Percentiles rank a stretch among this genome's conserved stretches.
These are phyloP conservation scores for Oppia nitens DNA, from an alignment of 1,140 invertebrate species.

Conservation along the genomic window DNA sequence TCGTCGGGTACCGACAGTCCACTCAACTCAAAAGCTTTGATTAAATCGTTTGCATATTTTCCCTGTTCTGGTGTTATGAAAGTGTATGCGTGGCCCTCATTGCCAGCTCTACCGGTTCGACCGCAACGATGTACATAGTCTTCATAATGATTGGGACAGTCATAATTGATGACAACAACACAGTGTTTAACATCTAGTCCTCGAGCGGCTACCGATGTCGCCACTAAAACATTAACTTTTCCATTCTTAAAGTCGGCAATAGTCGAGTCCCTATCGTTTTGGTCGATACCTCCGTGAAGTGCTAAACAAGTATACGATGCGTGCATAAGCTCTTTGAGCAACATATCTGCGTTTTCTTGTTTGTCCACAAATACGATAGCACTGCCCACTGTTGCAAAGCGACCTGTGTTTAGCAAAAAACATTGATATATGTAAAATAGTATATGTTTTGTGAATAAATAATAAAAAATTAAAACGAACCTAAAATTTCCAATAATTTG, in stretches of 20 bases:
- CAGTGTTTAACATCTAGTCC: constrained; percentile 96
- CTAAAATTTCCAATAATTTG: constrained; percentile 86
- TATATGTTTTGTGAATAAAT: background rate
- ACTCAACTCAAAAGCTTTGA: constrained; percentile 68
- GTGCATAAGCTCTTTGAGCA: constrained; percentile 90
- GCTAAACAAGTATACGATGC: constrained; percentile 90
- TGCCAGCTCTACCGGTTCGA: constrained; percentile 66
- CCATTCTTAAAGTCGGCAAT: constrained; percentile 96
- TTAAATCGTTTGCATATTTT: constrained; percentile 75
- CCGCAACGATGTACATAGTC: constrained; percentile 99
- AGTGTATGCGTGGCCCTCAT: constrained; percentile 88
- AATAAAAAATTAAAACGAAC: constrained; percentile 32
- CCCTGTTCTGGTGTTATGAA: constrained; percentile 91
- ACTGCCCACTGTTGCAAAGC: constrained; percentile 53
- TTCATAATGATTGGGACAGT: constrained; percentile 99
- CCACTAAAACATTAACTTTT: constrained; percentile 49
- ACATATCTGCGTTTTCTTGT: constrained; percentile 88
- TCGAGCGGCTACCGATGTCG: constrained; percentile 89
- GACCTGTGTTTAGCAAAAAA: constrained; percentile 2
- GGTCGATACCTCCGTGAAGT: constrained; percentile 96
- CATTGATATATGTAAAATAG: constrained; percentile 41
- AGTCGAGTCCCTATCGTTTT: constrained; percentile 94
- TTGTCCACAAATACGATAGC: constrained; percentile 97
- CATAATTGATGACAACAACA: constrained; percentile 95
- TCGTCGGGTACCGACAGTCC: constrained; percentile 53